Evolutionary conservation across 2,888 invertebrate genomes (phyloP).

Genomic region (Dynastes hyllus): DNA sequence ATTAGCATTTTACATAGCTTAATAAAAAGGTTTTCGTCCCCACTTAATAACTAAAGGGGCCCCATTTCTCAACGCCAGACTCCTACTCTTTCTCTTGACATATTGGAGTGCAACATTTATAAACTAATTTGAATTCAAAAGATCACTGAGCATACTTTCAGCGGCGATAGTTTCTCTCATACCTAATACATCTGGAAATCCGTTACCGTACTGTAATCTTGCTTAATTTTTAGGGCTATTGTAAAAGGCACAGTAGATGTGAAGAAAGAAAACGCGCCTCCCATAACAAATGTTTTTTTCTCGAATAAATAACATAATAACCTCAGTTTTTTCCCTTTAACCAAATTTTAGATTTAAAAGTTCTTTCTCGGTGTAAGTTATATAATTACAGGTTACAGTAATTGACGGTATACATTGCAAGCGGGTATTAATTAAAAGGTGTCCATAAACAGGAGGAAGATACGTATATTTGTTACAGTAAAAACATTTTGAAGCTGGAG

Average conservation of each 20-base stretch:
- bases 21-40: too few relatives aligned
- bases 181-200: background rate
- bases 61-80: constrained; percentile 2
- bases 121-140: constrained; percentile 35
- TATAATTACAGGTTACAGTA: too few relatives aligned
- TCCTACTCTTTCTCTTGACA: constrained; percentile 26
- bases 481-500: too few relatives aligned
- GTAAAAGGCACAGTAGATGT: too few relatives aligned
- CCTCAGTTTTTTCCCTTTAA: too few relatives aligned
- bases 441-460: too few relatives aligned
- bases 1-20: constrained; percentile 34
- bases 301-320: background rate
- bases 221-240: background rate
- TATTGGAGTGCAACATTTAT: constrained; percentile 18
- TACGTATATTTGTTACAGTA: too few relatives aligned
- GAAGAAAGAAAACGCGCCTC: background rate
- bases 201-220: background rate
- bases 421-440: too few relatives aligned
- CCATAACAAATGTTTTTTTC: background rate
- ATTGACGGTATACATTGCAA: too few relatives aligned
- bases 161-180: background rate
- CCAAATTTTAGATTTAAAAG: background rate
- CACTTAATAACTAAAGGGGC: too few relatives aligned
- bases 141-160: constrained; percentile 17
- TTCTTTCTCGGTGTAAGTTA: too few relatives aligned